phyloP scores from a whole-genome alignment of 2,888 invertebrate species.

The Argyra leucocephala region DNA sequence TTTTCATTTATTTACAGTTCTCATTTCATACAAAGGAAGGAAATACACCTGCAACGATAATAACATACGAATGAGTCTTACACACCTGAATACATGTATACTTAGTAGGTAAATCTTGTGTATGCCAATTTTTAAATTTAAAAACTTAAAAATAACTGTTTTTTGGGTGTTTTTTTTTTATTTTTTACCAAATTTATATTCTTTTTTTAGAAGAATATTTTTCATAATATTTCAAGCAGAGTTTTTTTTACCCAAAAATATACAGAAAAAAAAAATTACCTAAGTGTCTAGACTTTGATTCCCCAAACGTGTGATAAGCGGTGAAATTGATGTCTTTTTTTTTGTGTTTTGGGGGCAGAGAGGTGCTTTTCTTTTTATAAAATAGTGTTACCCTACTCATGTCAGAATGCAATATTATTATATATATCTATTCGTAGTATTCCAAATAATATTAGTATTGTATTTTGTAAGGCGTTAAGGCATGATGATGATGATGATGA shows the following conservation, averaged over 20 bases:
- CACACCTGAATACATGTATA: no score
- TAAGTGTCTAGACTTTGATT: constrained; percentile 6
- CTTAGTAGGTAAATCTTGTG: background rate
- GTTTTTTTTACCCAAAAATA: background rate
- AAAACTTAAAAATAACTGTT: background rate
- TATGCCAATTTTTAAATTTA: background rate
- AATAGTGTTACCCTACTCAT: background rate
- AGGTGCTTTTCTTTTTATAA: background rate
- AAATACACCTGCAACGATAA: background rate
- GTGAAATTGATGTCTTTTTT: background rate
- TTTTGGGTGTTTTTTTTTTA: no score
- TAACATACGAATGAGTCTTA: no score
- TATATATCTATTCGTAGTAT: no score
- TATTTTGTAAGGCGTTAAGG: background rate
- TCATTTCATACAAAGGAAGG: background rate
- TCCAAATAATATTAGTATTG: no score
- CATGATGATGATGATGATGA: background rate
- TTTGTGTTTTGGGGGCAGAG: no score
- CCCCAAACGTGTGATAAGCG: constrained; percentile 4
- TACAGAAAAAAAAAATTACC: background rate
- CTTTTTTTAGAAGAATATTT: no score
- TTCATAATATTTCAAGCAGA: no score
- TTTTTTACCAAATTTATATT: no score
- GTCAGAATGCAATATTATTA: background rate
- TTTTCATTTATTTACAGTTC: no score